These are phyloP conservation scores for Macrotis lagotis DNA, from an alignment of 2,113 vertebrate genomes.

Conservation along the genomic window DNA sequence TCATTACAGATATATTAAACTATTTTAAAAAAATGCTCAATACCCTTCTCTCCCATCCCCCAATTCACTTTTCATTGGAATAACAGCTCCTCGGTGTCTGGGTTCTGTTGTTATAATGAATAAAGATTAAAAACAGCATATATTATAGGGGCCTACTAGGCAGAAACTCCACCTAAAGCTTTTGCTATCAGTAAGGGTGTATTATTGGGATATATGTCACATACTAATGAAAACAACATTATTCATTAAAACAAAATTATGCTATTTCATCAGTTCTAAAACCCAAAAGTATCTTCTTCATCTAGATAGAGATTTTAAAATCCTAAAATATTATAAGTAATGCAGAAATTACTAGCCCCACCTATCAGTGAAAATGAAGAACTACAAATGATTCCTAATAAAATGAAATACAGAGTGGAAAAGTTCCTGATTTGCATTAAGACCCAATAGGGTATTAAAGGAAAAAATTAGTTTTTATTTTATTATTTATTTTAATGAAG, in stretches of 20 bases:
- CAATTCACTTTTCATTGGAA: background rate
- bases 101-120: background rate
- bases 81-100: background rate
- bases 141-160: constrained; percentile 55
- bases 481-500: constrained; percentile 70
- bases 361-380: constrained; percentile 67
- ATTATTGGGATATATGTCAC: constrained; percentile 58
- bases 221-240: constrained; percentile 68
- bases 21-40: background rate
- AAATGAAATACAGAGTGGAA: background rate
- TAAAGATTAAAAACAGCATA: background rate
- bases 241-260: constrained; percentile 68
- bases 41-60: background rate
- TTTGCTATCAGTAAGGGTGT: constrained; percentile 71
- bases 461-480: constrained; percentile 58
- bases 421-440: constrained; percentile 57
- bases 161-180: constrained; percentile 49
- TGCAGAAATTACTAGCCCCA: constrained; percentile 69
- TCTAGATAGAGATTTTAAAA: constrained; percentile 75
- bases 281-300: constrained; percentile 74
- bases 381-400: constrained; percentile 60
- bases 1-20: background rate
- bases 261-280: constrained; percentile 72
- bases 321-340: constrained; percentile 77
- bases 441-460: constrained; percentile 51